A percentile compares a stretch with the other conserved stretches of the same genome.
Evolutionary conservation across 2,888 invertebrate genomes (phyloP).

Genomic region (Philereme vetulata): DNA sequence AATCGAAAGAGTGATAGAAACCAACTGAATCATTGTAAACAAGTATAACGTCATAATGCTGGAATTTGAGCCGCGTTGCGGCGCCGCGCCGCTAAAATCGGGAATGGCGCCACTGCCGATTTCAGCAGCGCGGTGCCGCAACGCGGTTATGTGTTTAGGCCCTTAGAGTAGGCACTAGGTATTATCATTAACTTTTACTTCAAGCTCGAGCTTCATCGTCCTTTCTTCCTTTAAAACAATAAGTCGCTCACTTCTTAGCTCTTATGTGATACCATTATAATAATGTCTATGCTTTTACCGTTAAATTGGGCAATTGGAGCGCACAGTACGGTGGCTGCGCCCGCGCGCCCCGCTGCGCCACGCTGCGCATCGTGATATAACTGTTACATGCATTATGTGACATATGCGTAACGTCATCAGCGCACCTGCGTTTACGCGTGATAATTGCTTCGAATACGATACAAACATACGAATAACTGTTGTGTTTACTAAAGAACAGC

Average conservation of each 20-base stretch:
- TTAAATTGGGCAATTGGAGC: constrained; percentile 80
- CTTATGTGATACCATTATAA: constrained; percentile 19
- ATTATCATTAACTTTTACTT: too few relatives aligned
- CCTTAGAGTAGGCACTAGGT: too few relatives aligned
- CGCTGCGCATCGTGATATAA: constrained; percentile 64
- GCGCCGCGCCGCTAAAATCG: too few relatives aligned
- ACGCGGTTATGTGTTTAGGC: too few relatives aligned
- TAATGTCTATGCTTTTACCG: constrained; percentile 56
- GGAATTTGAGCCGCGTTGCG: too few relatives aligned
- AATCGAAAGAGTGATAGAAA: too few relatives aligned
- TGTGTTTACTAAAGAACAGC: too few relatives aligned
- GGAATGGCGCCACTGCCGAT: too few relatives aligned
- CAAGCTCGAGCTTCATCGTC: not conserved
- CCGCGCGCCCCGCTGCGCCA: constrained; percentile 44
- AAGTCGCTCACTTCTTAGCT: constrained; percentile 5
- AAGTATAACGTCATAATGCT: too few relatives aligned
- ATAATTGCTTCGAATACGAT: constrained; percentile 44
- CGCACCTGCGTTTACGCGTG: constrained; percentile 45
- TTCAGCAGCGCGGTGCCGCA: too few relatives aligned
- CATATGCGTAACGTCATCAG: constrained; percentile 66
- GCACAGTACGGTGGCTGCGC: constrained; percentile 67
- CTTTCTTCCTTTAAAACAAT: constrained; percentile 11
- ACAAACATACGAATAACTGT: too few relatives aligned
- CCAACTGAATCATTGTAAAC: too few relatives aligned
- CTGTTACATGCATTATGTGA: constrained; percentile 74